Evolutionary conservation across 2,113 vertebrate species (phyloP), one percentile per base, ranked within the genome.

Genomic region (Neomonachus schauinslandi): DNA sequence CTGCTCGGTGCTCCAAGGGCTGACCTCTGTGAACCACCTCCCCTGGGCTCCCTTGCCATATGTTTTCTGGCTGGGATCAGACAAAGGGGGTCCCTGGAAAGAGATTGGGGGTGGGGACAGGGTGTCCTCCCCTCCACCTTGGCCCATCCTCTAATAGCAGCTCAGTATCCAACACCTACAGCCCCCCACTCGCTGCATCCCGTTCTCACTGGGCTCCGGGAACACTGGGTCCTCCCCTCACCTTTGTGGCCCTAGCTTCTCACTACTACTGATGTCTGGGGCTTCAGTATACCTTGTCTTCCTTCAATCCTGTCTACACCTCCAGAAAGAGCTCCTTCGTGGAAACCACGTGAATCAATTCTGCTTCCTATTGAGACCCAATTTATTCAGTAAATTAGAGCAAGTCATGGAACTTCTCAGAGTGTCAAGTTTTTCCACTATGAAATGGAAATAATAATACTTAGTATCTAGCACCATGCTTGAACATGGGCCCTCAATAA

Each of bases 311-410:
- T 59, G 59, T 46, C 53, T 67, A 10, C 0, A 14, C 18, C 16
- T 55, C n/a, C 69, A 26, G 39, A 69, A 67, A 69, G 7, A 33
- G 28, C 24, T 36, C 26, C n/a, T 49, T 39, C 16, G 0, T 42
- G n/a, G 71, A 84, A 85, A 77, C 65, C 57, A 79, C 77, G 28
- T 39, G 55, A 39, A 28, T 74, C 69, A 26, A 28, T 91, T 79
- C 36, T 39, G 28, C 42, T 79, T 83, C 71, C 69, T 93, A 13
- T 12, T n/a, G 85, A 89, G 57, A 28, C 61, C 10, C 22, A 63
- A 33, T n/a, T 84, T 53, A 65, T 13, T 88, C 63, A n/a, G 49
- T 49, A 88, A 94, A 83, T 71, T 72, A 51, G 31, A 63, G 16
- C 46, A 79, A 63, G 61, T 51, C 24, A 14, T 36, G 24, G 42